These are phyloP conservation scores for Benthosema pterotum DNA, from an alignment of 2,797 vertebrate species.

Conservation along the genomic window DNA sequence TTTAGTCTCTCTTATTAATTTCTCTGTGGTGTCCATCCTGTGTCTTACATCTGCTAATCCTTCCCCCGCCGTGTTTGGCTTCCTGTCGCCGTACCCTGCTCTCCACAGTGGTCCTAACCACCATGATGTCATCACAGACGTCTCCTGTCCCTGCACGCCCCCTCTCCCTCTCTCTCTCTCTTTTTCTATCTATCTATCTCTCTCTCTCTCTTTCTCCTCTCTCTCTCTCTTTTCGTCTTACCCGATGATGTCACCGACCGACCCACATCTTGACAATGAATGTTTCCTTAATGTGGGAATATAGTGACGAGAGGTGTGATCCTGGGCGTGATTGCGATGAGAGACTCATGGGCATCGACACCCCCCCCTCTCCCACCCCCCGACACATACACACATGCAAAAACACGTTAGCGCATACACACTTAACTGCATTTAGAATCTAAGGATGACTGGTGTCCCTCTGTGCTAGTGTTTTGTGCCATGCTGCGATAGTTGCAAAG, in stretches of 20 bases:
- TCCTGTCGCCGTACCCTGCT: constrained; percentile 62
- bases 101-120: constrained; percentile 65
- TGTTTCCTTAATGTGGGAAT: constrained; percentile 81
- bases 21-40: constrained; percentile 41
- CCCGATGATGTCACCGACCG: constrained; percentile 66
- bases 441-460: no score
- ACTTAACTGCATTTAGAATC: no score
- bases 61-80: constrained; percentile 71
- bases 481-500: no score
- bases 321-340: constrained; percentile 74
- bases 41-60: constrained; percentile 63
- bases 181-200: constrained; percentile 18
- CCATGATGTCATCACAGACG: constrained; percentile 70
- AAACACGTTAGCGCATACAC: not conserved
- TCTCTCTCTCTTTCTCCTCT: constrained; percentile 16
- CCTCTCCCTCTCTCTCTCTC: constrained; percentile 17
- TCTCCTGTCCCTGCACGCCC: not conserved
- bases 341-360: constrained; percentile 1
- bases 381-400: not conserved
- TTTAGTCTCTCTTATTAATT: constrained; percentile 37
- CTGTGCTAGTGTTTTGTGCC: no score
- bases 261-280: constrained; percentile 72
- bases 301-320: constrained; percentile 81
- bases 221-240: not conserved
- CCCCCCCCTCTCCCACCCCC: no score